Percentiles rank a stretch among this genome's conserved stretches.
Evolutionary conservation across 92 coral and sea anemone genomes (phyloP).

Genomic region (Desmophyllum pertusum): DNA sequence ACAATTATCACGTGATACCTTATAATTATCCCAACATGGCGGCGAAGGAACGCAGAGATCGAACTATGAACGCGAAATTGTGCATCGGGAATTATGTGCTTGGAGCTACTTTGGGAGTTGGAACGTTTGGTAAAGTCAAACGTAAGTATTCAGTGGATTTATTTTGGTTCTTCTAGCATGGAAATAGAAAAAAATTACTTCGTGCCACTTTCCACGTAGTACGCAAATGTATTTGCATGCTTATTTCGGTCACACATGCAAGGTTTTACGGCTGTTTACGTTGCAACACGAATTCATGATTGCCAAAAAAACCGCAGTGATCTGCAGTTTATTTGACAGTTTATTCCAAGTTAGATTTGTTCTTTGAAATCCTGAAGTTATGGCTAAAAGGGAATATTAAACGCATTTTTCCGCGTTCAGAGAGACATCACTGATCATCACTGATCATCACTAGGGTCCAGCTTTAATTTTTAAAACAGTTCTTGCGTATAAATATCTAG

Average conservation of each 20-base stretch:
- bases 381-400: too few relatives aligned
- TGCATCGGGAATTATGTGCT: slow-evolving; percentile 89
- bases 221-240: neutral
- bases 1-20: slow-evolving; percentile 26
- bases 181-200: neutral
- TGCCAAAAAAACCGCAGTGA: neutral
- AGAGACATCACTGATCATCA: too few relatives aligned
- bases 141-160: slow-evolving; percentile 56
- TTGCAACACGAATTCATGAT: neutral
- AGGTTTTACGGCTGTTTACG: neutral
- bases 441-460: too few relatives aligned
- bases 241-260: neutral
- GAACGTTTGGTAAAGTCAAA: slow-evolving; percentile 99
- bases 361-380: neutral
- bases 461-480: too few relatives aligned
- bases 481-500: neutral
- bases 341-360: neutral
- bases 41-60: slow-evolving; percentile 33
- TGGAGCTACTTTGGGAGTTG: slow-evolving; percentile 89
- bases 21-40: slow-evolving; percentile 67
- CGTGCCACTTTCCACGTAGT: slow-evolving; percentile 34
- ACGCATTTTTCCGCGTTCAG: neutral
- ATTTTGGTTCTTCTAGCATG: too few relatives aligned
- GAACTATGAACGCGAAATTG: slow-evolving; percentile 7
- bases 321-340: neutral